Conservation (phyloP, 2,797 vertebrate genomes). For the Tangara arthus region DNA sequence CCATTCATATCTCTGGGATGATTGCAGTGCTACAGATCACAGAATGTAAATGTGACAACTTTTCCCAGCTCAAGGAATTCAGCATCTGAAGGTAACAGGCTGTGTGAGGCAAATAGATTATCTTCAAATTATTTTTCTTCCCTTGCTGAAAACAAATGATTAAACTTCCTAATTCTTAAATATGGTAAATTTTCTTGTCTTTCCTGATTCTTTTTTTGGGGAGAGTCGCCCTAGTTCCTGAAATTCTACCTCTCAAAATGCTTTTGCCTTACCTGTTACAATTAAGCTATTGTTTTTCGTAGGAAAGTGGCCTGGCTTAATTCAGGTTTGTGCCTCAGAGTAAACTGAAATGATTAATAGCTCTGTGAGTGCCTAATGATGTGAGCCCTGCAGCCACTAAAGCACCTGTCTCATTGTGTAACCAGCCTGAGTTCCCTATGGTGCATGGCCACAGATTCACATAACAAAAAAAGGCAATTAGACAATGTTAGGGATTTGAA, state of each 20-base stretch:
- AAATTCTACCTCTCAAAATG: neutral
- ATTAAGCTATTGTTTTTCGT: conserved; percentile 25
- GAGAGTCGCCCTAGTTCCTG: neutral
- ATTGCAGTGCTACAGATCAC: neutral
- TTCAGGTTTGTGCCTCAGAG: conserved; percentile 25
- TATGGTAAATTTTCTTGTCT: neutral
- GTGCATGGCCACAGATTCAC: conserved; percentile 51
- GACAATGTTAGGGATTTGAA: conserved; percentile 29
- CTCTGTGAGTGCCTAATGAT: conserved; percentile 9
- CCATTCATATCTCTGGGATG: neutral
- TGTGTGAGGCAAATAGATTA: neutral
- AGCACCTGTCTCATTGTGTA: conserved; percentile 52
- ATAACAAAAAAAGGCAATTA: conserved; percentile 66
- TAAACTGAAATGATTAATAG: conserved; percentile 46
- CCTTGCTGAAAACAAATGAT: neutral
- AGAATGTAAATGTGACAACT: neutral
- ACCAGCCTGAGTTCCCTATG: neutral
- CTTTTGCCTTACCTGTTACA: conserved; percentile 9
- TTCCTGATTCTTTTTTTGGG: neutral
- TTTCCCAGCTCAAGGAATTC: neutral
- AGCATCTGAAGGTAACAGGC: neutral
- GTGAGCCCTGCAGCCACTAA: neutral
- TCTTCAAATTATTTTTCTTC: neutral
- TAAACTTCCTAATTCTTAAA: neutral
- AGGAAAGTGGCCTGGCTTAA: neutral